A percentile compares a stretch with the other conserved stretches of the same genome.
Evolutionary conservation across 2,113 vertebrate genomes (phyloP).

Genomic region (Carassius carassius): DNA sequence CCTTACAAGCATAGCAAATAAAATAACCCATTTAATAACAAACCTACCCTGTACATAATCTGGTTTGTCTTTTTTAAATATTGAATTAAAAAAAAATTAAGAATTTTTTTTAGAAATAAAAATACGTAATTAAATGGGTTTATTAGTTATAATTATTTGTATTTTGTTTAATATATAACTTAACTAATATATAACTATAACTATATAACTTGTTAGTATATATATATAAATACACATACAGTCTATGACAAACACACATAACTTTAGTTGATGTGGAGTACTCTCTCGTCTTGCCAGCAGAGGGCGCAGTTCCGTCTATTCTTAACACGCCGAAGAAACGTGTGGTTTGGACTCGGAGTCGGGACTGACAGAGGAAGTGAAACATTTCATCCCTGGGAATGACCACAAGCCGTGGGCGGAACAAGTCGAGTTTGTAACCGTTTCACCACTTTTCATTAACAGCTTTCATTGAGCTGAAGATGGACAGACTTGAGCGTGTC

Average conservation of each 20-base stretch:
- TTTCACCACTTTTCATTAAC: not conserved
- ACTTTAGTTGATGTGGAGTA: too few species aligned
- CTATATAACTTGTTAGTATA: too few species aligned
- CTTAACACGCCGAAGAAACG: not conserved
- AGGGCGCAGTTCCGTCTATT: not conserved
- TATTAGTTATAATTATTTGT: too few species aligned
- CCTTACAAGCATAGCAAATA: too few species aligned
- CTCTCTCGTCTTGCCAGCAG: not conserved
- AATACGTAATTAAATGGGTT: too few species aligned
- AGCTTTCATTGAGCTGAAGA: not conserved
- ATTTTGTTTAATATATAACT: too few species aligned
- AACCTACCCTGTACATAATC: not conserved
- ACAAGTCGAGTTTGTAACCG: not conserved
- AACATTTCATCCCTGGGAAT: not conserved
- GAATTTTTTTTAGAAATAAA: too few species aligned
- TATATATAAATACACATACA: too few species aligned
- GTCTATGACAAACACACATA: too few species aligned
- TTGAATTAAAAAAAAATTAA: not conserved
- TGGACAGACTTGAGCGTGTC: not conserved
- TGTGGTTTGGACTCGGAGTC: not conserved
- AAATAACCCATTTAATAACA: too few species aligned
- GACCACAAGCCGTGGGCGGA: not conserved
- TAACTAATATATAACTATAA: too few species aligned
- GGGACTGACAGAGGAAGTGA: conserved; percentile 22
- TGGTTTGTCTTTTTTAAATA: not conserved